Evolutionary conservation across 2,888 invertebrate species (phyloP), one percentile per base, ranked within the genome.

Genomic region (Lottia gigantea): DNA sequence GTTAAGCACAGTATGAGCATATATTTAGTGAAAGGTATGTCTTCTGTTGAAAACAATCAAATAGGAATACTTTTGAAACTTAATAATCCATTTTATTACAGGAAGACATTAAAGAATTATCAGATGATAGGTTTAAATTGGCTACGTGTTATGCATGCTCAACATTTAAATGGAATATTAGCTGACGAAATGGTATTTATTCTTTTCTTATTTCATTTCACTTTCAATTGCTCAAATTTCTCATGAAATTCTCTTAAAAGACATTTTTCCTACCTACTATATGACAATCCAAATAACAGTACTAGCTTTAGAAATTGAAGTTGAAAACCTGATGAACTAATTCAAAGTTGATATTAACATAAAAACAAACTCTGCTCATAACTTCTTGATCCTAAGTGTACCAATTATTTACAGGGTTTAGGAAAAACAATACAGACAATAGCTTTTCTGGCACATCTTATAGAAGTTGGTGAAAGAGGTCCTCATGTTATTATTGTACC

Each of bases 401-500:
- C 1, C 7, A 40, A 40, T 40, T 40, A 1, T 11, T 74, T 70
- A 12, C 80, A 87, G 87, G 88, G 88, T 49, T 77, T 89, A 16
- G 87, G 88, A 12, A 88, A 88, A 72, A 88, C 88, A 0, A 85
- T 88, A 46, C 88, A 89, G 79, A 85, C 89, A 0, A 87, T 89
- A 68, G 79, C 88, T 45, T 88, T 89, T 73, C 75, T 89, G 45
- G 86, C 88, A n/a, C 94, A 97, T 86, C 90, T 98, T 19, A 94
- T 95, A 88, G 95, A 97, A 86, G 92, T 92, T 0, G 92, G 92
- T 0, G 92, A 88, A 61, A 76, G 78, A 2, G 94, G 93, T 15
- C 95, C 96, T 0, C 97, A 97, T 90, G 90, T 98, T 68, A 93
- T 98, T 78, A 94, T 98, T 4, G 97, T 97, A n/a, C 98, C 98